Percentiles rank a stretch among this genome's conserved stretches.
phyloP scores from a whole-genome alignment of 1,140 invertebrate genomes.

The Procambarus clarkii region DNA sequence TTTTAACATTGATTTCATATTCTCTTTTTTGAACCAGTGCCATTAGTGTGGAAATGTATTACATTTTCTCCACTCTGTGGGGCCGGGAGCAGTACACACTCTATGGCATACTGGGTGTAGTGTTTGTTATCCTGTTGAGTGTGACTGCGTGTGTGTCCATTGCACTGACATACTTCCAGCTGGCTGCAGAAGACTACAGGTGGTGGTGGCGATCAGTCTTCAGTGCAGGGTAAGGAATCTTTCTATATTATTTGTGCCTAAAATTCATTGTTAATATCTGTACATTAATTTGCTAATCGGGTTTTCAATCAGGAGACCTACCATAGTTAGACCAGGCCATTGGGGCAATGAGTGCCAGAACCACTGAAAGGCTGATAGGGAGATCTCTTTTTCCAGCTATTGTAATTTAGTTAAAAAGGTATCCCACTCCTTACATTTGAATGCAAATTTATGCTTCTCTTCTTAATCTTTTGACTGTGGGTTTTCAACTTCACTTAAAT shows the following conservation, averaged over 20 bases:
- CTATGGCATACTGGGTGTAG: slow-evolving; percentile 78
- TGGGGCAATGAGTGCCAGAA: too few relatives aligned
- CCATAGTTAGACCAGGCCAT: too few relatives aligned
- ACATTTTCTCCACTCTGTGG: slow-evolving; percentile 80
- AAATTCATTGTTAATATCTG: neutral
- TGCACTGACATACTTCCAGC: slow-evolving; percentile 79
- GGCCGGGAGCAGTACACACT: slow-evolving; percentile 78
- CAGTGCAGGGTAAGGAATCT: slow-evolving; percentile 62
- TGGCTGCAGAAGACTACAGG: slow-evolving; percentile 76
- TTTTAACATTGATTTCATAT: neutral
- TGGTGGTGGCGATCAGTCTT: slow-evolving; percentile 78
- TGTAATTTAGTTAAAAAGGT: too few relatives aligned
- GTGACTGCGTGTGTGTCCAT: slow-evolving; percentile 79
- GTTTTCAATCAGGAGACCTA: too few relatives aligned
- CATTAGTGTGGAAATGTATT: slow-evolving; percentile 80
- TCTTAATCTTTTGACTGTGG: too few relatives aligned
- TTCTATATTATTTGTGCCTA: neutral
- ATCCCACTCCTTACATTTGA: too few relatives aligned
- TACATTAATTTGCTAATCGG: neutral
- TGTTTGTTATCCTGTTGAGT: slow-evolving; percentile 78
- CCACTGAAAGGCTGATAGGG: too few relatives aligned
- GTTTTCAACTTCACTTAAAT: too few relatives aligned
- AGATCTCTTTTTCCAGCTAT: too few relatives aligned
- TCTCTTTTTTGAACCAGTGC: slow-evolving; percentile 74
- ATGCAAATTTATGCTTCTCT: too few relatives aligned